Percentiles rank a stretch among this genome's conserved stretches.
Conservation (phyloP, 2,113 vertebrate genomes). For the Rallus limicola region DNA sequence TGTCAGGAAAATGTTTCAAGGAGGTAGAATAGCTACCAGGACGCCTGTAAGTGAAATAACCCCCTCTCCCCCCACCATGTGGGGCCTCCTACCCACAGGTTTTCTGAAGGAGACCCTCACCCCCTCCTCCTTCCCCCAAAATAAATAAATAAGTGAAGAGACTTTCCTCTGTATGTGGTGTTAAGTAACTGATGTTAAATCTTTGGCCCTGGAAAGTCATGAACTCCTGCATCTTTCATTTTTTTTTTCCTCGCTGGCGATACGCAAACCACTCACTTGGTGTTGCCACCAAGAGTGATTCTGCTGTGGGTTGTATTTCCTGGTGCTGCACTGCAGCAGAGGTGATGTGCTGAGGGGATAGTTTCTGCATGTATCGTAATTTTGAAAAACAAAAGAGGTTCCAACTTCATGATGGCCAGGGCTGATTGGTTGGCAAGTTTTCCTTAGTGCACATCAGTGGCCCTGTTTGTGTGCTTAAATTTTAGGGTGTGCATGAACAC, state of each 20-base stretch:
- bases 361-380: background rate
- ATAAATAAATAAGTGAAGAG: constrained; percentile 47
- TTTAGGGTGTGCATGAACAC: background rate
- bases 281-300: background rate
- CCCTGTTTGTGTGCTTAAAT: background rate
- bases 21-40: constrained; percentile 38
- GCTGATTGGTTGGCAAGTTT: background rate
- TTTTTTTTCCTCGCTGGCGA: background rate
- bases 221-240: background rate
- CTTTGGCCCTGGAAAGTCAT: background rate
- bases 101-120: background rate
- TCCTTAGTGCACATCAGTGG: background rate
- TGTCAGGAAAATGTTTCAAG: constrained; percentile 30
- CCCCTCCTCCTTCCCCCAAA: background rate
- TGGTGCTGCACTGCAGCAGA: background rate
- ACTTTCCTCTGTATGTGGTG: background rate
- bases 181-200: background rate
- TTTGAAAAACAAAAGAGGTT: background rate
- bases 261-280: background rate
- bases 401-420: background rate
- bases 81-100: background rate
- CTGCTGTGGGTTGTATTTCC: background rate
- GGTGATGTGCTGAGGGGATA: background rate
- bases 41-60: background rate
- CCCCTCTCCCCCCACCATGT: background rate